Conservation (phyloP, 2,797 vertebrate genomes). For the Tolypeutes matacus region DNA sequence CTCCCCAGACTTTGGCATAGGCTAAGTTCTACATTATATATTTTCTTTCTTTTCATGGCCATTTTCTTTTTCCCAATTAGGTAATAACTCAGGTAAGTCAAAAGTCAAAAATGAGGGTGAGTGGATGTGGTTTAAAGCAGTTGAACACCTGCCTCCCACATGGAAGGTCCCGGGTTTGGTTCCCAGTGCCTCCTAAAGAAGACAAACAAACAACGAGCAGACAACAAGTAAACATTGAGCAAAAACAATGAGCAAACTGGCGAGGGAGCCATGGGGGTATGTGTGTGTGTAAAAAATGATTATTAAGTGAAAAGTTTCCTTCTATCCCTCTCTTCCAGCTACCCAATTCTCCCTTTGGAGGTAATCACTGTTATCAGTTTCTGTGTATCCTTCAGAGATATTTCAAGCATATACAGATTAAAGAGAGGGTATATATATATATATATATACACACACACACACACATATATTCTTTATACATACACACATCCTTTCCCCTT, state of each 20-base stretch:
- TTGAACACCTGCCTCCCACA: no score
- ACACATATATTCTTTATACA: neutral
- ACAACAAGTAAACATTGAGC: no score
- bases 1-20: neutral
- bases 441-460: neutral
- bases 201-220: no score
- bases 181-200: no score
- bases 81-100: constrained; percentile 4
- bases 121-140: no score
- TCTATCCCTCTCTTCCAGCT: neutral
- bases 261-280: no score
- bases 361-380: neutral
- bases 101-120: neutral
- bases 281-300: neutral
- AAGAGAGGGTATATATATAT: no score
- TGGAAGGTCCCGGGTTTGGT: no score
- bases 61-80: neutral
- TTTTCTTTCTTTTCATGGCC: neutral
- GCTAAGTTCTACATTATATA: neutral
- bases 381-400: neutral
- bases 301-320: neutral
- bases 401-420: neutral
- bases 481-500: neutral
- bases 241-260: no score
- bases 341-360: neutral